Evolutionary conservation across 2,888 invertebrate species (phyloP).

Genomic region (Mesochorus sp.): DNA sequence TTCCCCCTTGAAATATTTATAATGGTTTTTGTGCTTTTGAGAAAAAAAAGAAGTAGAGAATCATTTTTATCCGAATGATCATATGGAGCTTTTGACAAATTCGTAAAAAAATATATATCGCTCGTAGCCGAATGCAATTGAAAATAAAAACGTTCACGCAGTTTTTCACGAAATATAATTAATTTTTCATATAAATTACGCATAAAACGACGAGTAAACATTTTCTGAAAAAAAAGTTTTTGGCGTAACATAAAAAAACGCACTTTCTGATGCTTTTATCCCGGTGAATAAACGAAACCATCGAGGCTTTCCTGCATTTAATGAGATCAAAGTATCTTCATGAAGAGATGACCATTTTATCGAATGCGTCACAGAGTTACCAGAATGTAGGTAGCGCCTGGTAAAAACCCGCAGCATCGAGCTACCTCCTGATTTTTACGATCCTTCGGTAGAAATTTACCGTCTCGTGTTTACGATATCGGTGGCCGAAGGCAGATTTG

Average conservation of each 20-base stretch:
- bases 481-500: slow-evolving; percentile 30
- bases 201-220: background rate
- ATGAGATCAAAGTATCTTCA: slow-evolving; percentile 47
- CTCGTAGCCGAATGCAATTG: too few relatives aligned
- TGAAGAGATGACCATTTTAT: slow-evolving; percentile 16
- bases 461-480: slow-evolving; percentile 20
- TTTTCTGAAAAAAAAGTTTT: background rate
- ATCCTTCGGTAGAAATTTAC: slow-evolving; percentile 49
- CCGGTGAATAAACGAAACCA: slow-evolving; percentile 31
- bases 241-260: background rate
- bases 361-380: background rate
- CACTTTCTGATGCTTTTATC: background rate
- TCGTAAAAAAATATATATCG: too few relatives aligned
- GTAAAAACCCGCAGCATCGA: slow-evolving; percentile 23
- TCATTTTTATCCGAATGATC: too few relatives aligned
- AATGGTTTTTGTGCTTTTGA: too few relatives aligned
- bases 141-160: background rate
- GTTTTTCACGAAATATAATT: background rate
- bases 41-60: too few relatives aligned
- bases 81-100: too few relatives aligned
- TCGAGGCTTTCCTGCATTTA: slow-evolving; percentile 22
- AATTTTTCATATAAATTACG: background rate
- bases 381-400: too few relatives aligned
- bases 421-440: slow-evolving; percentile 53
- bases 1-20: too few relatives aligned